phyloP scores from a whole-genome alignment of 2,113 vertebrate species.

The Uria lomvia region DNA sequence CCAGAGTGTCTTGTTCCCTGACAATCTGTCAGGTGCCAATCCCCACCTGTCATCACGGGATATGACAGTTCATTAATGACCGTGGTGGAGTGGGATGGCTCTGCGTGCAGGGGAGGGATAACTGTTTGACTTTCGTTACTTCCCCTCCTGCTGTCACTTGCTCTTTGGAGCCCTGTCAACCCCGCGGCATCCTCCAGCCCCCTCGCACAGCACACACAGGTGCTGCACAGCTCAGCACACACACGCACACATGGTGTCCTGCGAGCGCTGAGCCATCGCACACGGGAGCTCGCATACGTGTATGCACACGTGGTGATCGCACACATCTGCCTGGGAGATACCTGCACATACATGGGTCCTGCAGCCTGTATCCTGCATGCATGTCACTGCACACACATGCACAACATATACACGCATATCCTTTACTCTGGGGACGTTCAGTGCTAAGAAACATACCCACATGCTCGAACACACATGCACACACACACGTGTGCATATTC shows the following conservation, averaged over 20 bases:
- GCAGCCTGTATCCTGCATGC: neutral
- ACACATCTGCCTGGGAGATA: no score
- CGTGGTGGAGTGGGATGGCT: fast-evolving
- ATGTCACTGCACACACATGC: fast-evolving
- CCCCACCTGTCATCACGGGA: neutral
- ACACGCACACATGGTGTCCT: fast-evolving
- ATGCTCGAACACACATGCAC: fast-evolving
- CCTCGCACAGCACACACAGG: neutral
- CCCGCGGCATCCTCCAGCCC: fast-evolving
- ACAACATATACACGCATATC: fast-evolving
- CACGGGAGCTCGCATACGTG: fast-evolving
- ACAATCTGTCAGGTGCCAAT: neutral
- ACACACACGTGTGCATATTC: no score
- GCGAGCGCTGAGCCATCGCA: fast-evolving
- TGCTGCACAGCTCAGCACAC: fast-evolving
- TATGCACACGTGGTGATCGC: fast-evolving
- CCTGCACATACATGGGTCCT: fast-evolving
- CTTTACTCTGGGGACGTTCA: neutral
- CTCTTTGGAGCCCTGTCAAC: neutral
- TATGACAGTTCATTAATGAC: neutral
- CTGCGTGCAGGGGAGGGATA: neutral
- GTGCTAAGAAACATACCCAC: neutral
- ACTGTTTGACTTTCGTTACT: neutral
- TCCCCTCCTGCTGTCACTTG: neutral
- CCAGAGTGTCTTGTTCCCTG: neutral